phyloP scores from a whole-genome alignment of 2,888 invertebrate species.

The Campoplex nolae region DNA sequence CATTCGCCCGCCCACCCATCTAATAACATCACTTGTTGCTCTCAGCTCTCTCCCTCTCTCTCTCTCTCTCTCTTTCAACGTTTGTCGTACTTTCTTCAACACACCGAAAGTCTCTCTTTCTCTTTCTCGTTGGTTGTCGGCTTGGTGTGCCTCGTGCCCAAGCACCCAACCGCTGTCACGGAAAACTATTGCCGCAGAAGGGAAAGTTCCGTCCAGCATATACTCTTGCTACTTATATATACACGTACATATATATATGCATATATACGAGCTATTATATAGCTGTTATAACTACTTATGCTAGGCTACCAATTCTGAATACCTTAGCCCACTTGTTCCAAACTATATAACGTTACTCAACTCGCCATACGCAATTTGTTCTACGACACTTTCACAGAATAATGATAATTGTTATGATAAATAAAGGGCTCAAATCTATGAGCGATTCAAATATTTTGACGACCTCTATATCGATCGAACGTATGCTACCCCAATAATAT shows the following conservation, averaged over 20 bases:
- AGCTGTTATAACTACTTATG: conserved; percentile 49
- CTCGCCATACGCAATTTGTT: conserved; percentile 25
- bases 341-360: conserved; percentile 24
- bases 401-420: conserved; percentile 1
- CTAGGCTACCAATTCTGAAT: conserved; percentile 17
- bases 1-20: conserved; percentile 78
- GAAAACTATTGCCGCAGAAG: conserved; percentile 61
- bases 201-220: conserved; percentile 53
- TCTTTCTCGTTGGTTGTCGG: conserved; percentile 23
- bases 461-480: background rate
- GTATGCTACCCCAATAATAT: background rate
- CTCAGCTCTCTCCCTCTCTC: conserved; percentile 60
- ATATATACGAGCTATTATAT: conserved; percentile 24
- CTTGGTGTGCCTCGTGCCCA: conserved; percentile 50
- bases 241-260: background rate
- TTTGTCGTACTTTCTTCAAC: conserved; percentile 57
- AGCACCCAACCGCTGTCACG: conserved; percentile 38
- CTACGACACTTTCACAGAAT: background rate
- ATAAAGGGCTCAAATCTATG: background rate
- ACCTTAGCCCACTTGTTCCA: conserved; percentile 22
- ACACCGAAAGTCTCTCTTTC: background rate
- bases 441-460: background rate
- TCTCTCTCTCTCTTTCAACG: conserved; percentile 31
- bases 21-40: conserved; percentile 84
- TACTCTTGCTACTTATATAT: conserved; percentile 36